Conservation (phyloP, 2,888 invertebrate genomes). For the Carterocephalus palaemon region DNA sequence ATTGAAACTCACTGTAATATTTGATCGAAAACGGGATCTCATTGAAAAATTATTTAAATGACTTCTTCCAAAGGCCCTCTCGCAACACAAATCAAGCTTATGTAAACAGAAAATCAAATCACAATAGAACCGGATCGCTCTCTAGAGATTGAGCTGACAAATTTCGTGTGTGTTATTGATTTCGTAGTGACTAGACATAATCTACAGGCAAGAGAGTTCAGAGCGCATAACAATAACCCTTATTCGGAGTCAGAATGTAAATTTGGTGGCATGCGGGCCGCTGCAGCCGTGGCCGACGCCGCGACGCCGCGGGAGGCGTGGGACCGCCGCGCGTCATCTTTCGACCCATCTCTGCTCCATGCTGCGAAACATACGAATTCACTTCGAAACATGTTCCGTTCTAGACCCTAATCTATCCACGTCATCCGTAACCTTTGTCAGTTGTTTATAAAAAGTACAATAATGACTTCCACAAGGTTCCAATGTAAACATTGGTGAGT, state of each 20-base stretch:
- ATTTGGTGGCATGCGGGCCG: slow-evolving; percentile 57
- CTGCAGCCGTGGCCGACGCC: slow-evolving; percentile 40
- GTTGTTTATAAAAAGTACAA: slow-evolving; percentile 41
- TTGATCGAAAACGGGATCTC: slow-evolving; percentile 5
- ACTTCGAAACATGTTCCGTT: slow-evolving; percentile 59
- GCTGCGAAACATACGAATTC: slow-evolving; percentile 75
- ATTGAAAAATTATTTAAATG: slow-evolving; percentile 11
- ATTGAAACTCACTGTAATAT: slow-evolving; percentile 5
- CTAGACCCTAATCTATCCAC: slow-evolving; percentile 62
- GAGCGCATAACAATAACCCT: slow-evolving; percentile 46
- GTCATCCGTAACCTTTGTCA: slow-evolving; percentile 49
- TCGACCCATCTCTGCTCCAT: slow-evolving; percentile 63
- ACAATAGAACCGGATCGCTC: slow-evolving; percentile 40
- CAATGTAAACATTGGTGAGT: slow-evolving; percentile 44
- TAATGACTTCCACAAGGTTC: slow-evolving; percentile 42
- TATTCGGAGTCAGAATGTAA: slow-evolving; percentile 62
- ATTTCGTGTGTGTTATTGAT: slow-evolving; percentile 50
- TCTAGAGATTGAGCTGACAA: slow-evolving; percentile 47
- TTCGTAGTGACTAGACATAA: slow-evolving; percentile 51
- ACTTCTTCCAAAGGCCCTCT: slow-evolving; percentile 2
- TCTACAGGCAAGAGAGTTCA: slow-evolving; percentile 38
- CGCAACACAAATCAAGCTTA: slow-evolving; percentile 28
- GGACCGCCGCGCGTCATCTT: slow-evolving; percentile 50
- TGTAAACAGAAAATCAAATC: slow-evolving; percentile 47
- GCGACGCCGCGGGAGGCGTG: slow-evolving; percentile 55